Evolutionary conservation across 2,888 invertebrate genomes (phyloP).

Genomic region (Seladonia tumulorum): DNA sequence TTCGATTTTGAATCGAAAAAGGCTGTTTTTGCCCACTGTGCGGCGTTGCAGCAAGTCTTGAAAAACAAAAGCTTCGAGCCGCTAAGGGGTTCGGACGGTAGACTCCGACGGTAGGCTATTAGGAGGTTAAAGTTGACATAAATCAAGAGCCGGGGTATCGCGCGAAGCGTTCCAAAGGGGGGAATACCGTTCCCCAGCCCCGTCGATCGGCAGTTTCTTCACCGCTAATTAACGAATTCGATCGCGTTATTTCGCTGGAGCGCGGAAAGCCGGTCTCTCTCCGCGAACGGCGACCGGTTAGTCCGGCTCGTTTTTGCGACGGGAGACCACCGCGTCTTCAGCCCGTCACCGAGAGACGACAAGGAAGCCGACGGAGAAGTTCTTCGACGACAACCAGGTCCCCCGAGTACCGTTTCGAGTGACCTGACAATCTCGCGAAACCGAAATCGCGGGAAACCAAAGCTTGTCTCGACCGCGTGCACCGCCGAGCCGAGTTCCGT

Average conservation of each 20-base stretch:
- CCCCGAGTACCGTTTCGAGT: slow-evolving; percentile 16
- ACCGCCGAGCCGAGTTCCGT: neutral
- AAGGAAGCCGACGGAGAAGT: slow-evolving; percentile 7
- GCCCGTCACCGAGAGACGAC: slow-evolving; percentile 2
- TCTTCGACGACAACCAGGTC: slow-evolving; percentile 5
- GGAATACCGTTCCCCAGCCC: neutral
- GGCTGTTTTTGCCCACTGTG: too few species aligned
- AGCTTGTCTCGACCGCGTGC: neutral
- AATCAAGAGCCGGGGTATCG: neutral
- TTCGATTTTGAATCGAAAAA: too few species aligned
- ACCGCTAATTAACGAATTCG: slow-evolving; percentile 14
- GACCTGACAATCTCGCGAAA: slow-evolving; percentile 19
- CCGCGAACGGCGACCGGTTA: slow-evolving; percentile 1
- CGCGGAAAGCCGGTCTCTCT: neutral
- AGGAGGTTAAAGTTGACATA: neutral
- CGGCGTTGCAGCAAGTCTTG: too few species aligned
- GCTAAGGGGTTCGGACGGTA: too few species aligned
- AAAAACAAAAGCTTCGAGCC: too few species aligned
- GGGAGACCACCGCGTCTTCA: neutral
- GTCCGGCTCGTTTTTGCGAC: slow-evolving; percentile 13
- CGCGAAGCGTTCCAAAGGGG: neutral
- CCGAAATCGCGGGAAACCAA: slow-evolving; percentile 8
- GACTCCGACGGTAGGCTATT: neutral
- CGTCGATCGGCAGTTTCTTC: neutral
- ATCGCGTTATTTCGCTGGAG: slow-evolving; percentile 16